Conservation (phyloP, 1,140 invertebrate species). For the Acromyrmex heyeri region DNA sequence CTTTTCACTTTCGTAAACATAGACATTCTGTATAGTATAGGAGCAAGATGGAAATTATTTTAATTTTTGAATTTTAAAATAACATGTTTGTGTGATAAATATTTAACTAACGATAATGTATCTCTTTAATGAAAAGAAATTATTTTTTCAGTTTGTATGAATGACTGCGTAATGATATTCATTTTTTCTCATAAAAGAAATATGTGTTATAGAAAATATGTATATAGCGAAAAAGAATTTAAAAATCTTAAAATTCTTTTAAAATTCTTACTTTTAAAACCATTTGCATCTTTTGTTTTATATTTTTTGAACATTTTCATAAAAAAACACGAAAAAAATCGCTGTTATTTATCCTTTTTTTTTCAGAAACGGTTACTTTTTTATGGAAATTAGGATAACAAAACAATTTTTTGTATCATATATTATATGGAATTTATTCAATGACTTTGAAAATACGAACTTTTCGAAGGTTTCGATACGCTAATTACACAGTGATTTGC, state of each 20-base stretch:
- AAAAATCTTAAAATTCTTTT: background rate
- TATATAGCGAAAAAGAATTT: background rate
- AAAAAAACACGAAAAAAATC: background rate
- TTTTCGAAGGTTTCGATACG: background rate
- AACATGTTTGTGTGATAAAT: background rate
- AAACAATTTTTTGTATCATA: background rate
- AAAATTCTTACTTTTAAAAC: background rate
- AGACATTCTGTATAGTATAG: background rate
- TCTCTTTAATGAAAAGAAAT: background rate
- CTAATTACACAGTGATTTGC: background rate
- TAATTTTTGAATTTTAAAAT: background rate
- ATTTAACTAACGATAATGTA: background rate
- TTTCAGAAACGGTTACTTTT: background rate
- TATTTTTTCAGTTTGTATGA: background rate
- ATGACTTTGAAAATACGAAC: background rate
- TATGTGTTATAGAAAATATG: background rate
- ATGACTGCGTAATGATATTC: background rate
- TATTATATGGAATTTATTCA: background rate
- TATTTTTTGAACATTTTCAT: background rate
- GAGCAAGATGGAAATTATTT: background rate
- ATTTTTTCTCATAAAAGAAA: background rate
- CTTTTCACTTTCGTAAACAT: background rate
- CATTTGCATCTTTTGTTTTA: background rate
- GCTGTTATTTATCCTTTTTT: background rate
- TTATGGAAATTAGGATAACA: background rate